phyloP scores from a whole-genome alignment of 2,888 invertebrate species.

The Cephus spinipes region DNA sequence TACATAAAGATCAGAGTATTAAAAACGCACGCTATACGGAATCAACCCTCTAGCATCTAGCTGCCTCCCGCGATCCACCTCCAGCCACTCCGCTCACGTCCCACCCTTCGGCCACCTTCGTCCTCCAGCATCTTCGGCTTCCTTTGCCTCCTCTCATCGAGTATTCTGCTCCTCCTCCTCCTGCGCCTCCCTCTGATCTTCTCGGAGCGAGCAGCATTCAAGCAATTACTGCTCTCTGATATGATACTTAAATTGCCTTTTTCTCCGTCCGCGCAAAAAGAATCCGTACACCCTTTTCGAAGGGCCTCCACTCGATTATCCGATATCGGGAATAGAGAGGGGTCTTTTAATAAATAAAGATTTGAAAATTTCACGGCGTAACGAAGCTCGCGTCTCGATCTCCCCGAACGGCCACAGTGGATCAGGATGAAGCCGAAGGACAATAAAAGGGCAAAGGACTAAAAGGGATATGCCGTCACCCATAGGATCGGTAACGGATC shows the following conservation, averaged over 20 bases:
- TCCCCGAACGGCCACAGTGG: neutral
- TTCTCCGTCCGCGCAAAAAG: slow-evolving; percentile 31
- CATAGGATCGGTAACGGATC: neutral
- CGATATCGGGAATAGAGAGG: neutral
- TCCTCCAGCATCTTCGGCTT: slow-evolving; percentile 1
- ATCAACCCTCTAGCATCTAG: slow-evolving; percentile 49
- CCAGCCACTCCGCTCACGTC: slow-evolving; percentile 7
- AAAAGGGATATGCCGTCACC: neutral
- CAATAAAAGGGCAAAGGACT: neutral
- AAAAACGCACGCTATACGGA: slow-evolving; percentile 63
- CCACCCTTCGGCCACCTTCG: slow-evolving; percentile 16
- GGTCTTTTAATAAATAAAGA: neutral
- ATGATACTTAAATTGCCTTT: slow-evolving; percentile 53
- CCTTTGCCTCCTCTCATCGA: slow-evolving; percentile 12
- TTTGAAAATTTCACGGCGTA: neutral
- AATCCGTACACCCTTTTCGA: slow-evolving; percentile 8
- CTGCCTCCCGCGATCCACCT: slow-evolving; percentile 16
- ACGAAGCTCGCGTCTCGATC: neutral
- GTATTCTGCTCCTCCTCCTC: slow-evolving; percentile 18
- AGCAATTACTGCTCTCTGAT: slow-evolving; percentile 53
- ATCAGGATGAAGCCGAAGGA: neutral
- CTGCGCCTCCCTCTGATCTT: slow-evolving; percentile 19
- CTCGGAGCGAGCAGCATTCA: slow-evolving; percentile 36
- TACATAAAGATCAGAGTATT: slow-evolving; percentile 67
- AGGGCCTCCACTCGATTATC: slow-evolving; percentile 23